Evolutionary conservation across 2,797 vertebrate species (phyloP).

Genomic region (Staurois parvus): DNA sequence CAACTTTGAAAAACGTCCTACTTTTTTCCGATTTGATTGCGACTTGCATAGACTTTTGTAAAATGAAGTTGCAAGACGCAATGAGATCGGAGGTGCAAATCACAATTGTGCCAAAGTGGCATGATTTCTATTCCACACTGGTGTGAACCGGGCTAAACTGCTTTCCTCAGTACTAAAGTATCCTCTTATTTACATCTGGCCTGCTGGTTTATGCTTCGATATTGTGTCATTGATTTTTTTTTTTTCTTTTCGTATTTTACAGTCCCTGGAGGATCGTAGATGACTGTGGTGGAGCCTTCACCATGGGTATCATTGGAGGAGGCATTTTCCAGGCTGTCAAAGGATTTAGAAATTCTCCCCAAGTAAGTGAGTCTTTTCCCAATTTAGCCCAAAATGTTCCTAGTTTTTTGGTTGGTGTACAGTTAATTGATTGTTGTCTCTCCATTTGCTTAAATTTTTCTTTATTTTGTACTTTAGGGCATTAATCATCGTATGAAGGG

Average conservation of each 20-base stretch:
- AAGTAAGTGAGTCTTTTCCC: conserved; percentile 79
- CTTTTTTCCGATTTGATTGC: too few relatives aligned
- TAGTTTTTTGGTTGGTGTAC: background rate
- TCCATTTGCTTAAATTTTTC: background rate
- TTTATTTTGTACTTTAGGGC: conserved; percentile 76
- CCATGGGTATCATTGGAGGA: conserved; percentile 96
- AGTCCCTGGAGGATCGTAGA: conserved; percentile 98
- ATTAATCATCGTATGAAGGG: conserved; percentile 91
- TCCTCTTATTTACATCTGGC: too few relatives aligned
- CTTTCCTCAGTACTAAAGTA: too few relatives aligned
- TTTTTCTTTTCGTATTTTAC: conserved; percentile 35
- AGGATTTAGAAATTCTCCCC: conserved; percentile 94
- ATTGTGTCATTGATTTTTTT: background rate
- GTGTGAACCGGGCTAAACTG: too few relatives aligned
- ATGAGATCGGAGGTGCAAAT: too few relatives aligned
- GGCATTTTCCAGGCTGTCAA: conserved; percentile 97
- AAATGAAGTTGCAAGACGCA: too few relatives aligned
- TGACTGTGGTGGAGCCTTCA: conserved; percentile 96
- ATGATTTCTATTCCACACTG: too few relatives aligned
- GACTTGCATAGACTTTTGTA: too few relatives aligned
- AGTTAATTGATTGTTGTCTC: background rate
- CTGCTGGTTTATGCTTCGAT: background rate
- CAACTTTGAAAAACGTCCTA: too few relatives aligned
- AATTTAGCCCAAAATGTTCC: too few relatives aligned
- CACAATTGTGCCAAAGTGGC: too few relatives aligned